phyloP scores from a whole-genome alignment of 1,140 invertebrate species.

The Homarus americanus region DNA sequence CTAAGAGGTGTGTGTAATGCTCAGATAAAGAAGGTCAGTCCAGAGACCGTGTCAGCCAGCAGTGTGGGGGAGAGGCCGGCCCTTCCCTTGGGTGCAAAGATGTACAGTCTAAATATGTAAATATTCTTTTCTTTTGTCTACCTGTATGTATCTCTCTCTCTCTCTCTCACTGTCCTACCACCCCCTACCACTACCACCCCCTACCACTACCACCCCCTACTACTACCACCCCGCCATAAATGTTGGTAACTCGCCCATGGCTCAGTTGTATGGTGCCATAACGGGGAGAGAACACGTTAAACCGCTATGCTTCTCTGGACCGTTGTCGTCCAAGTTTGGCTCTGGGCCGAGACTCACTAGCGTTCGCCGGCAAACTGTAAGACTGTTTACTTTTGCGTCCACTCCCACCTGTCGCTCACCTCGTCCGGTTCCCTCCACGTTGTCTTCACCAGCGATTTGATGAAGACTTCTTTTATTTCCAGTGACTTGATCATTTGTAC shows the following conservation, averaged over 20 bases:
- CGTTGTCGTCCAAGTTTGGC: constrained; percentile 28
- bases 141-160: background rate
- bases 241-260: background rate
- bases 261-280: constrained; percentile 6
- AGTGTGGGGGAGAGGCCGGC: too few species aligned
- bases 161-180: background rate
- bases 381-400: constrained; percentile 33
- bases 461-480: too few species aligned
- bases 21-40: too few species aligned
- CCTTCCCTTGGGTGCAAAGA: background rate
- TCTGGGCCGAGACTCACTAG: constrained; percentile 11
- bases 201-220: background rate
- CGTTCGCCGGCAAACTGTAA: constrained; percentile 21
- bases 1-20: too few species aligned
- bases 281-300: constrained; percentile 18
- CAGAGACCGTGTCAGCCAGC: too few species aligned
- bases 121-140: background rate
- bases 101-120: too few species aligned
- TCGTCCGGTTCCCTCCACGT: background rate
- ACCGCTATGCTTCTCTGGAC: constrained; percentile 39
- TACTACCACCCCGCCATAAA: too few species aligned
- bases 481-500: too few species aligned
- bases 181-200: too few species aligned
- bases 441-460: too few species aligned
- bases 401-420: constrained; percentile 34